Percentiles rank a stretch among this genome's conserved stretches.
phyloP scores from a whole-genome alignment of 2,113 vertebrate genomes.

The Nesogale talazaci region DNA sequence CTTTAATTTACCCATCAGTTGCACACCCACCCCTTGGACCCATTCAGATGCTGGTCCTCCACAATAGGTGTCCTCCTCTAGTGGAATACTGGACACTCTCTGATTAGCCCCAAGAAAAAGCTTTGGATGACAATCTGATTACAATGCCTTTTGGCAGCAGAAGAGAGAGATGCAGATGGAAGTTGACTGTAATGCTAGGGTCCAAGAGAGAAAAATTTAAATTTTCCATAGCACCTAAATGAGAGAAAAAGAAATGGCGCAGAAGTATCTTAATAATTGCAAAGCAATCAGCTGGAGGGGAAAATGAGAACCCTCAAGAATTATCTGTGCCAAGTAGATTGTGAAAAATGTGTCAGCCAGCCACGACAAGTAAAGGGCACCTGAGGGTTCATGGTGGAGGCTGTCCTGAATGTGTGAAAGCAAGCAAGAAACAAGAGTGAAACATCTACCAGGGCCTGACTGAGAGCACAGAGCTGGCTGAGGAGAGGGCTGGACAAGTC shows the following conservation, averaged over 20 bases:
- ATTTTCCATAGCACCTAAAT: too few relatives aligned
- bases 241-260: not conserved
- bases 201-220: not conserved
- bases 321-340: not conserved
- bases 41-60: too few relatives aligned
- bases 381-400: not conserved
- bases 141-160: rapidly evolving
- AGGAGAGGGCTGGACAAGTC: not conserved
- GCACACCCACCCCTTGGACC: too few relatives aligned
- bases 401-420: not conserved
- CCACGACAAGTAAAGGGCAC: not conserved
- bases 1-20: too few relatives aligned
- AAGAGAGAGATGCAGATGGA: not conserved
- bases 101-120: not conserved
- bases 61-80: not conserved
- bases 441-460: not conserved
- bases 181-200: not conserved
- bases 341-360: not conserved
- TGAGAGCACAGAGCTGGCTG: not conserved
- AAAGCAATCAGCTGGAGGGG: not conserved
- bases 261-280: not conserved
- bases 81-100: not conserved
- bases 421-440: not conserved
- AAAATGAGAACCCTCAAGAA: not conserved
- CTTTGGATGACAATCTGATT: not conserved